Percentiles rank a stretch among this genome's conserved stretches.
These are phyloP conservation scores for Andrena minutula DNA, from an alignment of 2,888 invertebrate genomes.

Conservation along the genomic window DNA sequence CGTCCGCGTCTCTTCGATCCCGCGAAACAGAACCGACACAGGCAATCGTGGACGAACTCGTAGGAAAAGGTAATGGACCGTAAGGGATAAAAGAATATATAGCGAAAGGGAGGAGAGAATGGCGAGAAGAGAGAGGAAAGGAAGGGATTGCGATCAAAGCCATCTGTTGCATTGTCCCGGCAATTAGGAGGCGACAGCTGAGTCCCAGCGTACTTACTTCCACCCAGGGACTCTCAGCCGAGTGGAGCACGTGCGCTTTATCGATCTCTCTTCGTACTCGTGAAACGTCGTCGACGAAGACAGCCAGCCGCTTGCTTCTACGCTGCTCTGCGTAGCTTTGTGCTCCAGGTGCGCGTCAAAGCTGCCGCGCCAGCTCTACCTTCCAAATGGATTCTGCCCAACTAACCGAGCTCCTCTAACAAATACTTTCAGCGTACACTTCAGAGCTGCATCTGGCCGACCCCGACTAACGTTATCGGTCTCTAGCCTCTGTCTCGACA, in stretches of 20 bases:
- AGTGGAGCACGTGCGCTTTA: constrained; percentile 79
- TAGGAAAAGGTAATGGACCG: background rate
- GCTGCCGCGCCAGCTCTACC: background rate
- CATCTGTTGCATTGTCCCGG: constrained; percentile 85
- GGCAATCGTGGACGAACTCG: background rate
- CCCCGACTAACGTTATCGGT: background rate
- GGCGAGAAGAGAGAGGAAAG: constrained; percentile 60
- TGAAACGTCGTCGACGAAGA: constrained; percentile 65
- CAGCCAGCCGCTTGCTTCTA: constrained; percentile 61
- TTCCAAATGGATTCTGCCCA: constrained; percentile 1
- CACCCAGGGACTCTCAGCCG: constrained; percentile 82
- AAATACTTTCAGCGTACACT: background rate
- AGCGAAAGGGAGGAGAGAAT: constrained; percentile 53
- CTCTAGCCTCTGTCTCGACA: too few relatives aligned
- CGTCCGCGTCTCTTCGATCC: background rate
- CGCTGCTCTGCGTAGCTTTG: constrained; percentile 32
- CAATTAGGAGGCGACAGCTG: constrained; percentile 85
- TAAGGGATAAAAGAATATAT: constrained; percentile 10
- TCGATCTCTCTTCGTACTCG: constrained; percentile 73
- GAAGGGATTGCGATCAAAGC: constrained; percentile 84
- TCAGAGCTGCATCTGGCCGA: background rate
- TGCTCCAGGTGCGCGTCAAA: constrained; percentile 48
- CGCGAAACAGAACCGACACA: constrained; percentile 18
- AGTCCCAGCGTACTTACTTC: constrained; percentile 84
- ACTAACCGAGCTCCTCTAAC: background rate